A percentile compares a stretch with the other conserved stretches of the same genome.
Conservation (phyloP, 2,113 vertebrate genomes). For the western clawed frog (Xenopus tropicalis) region UCB_Xtro_10.0 CM004448.2:130861501-130862000, state of each 20-base stretch:
- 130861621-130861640: conserved; percentile 39
- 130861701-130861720: background rate
- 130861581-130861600: conserved; percentile 19
- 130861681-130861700: conserved; percentile 8
- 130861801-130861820: too few relatives aligned
- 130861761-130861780: background rate
- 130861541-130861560: background rate
- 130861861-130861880: too few relatives aligned
- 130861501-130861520: too few relatives aligned
- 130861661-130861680: conserved; percentile 27
- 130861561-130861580: conserved; percentile 13
- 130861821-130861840: too few relatives aligned
- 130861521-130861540: background rate
- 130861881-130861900: too few relatives aligned
- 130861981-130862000: too few relatives aligned
- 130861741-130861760: background rate
- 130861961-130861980: too few relatives aligned
- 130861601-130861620: conserved; percentile 28
- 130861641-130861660: conserved; percentile 35
- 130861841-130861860: too few relatives aligned
- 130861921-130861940: too few relatives aligned
- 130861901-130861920: too few relatives aligned
- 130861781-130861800: too few relatives aligned
- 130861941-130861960: too few relatives aligned
- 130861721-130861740: background rate